A percentile compares a stretch with the other conserved stretches of the same genome.
Evolutionary conservation across 2,888 invertebrate species (phyloP).

Genomic region (Apocheima hispidaria): DNA sequence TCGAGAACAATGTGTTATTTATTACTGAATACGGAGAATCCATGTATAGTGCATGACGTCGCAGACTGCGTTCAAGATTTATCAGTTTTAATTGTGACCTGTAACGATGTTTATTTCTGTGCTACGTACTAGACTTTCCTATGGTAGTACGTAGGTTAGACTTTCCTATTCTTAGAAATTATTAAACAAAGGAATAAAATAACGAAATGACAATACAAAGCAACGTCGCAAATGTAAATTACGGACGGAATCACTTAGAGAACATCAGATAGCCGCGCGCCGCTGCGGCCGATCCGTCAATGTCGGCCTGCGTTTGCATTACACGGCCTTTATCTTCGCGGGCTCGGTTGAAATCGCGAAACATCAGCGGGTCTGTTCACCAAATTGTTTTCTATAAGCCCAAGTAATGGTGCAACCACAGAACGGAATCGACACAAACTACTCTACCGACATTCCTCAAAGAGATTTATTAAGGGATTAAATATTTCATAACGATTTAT

Average conservation of each 20-base stretch:
- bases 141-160: too few relatives aligned
- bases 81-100: conserved; percentile 19
- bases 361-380: conserved; percentile 81
- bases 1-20: conserved; percentile 83
- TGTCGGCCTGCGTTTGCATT: conserved; percentile 84
- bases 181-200: conserved; percentile 71
- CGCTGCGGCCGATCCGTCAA: conserved; percentile 83
- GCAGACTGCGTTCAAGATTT: conserved; percentile 4
- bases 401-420: conserved; percentile 76
- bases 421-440: conserved; percentile 63
- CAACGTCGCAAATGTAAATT: conserved; percentile 82
- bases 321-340: conserved; percentile 81
- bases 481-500: conserved; percentile 76
- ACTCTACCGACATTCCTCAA: conserved; percentile 65
- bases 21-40: conserved; percentile 61
- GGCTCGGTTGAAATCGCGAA: conserved; percentile 78
- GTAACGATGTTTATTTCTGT: neutral
- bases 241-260: conserved; percentile 82
- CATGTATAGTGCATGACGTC: conserved; percentile 22
- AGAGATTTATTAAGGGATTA: conserved; percentile 73
- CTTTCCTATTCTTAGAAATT: conserved; percentile 35
- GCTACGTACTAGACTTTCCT: conserved; percentile 3
- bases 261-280: conserved; percentile 83
- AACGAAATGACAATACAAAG: conserved; percentile 78
- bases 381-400: conserved; percentile 84